phyloP scores from a whole-genome alignment of 1,140 invertebrate genomes.

The Drosophila sturtevanti region DNA sequence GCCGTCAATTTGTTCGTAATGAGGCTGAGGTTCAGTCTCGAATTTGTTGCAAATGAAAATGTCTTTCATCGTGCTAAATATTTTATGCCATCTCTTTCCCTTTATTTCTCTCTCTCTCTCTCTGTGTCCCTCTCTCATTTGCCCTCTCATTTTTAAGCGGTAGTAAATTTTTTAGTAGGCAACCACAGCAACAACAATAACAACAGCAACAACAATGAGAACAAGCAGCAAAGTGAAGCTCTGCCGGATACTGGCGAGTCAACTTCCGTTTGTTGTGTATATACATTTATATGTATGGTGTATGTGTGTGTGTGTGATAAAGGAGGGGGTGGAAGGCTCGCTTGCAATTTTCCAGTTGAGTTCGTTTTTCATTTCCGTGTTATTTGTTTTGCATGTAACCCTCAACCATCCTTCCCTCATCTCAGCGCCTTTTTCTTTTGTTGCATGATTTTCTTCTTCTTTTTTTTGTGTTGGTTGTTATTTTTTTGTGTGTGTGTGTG shows the following conservation, averaged over 20 bases:
- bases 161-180: slow-evolving; percentile 74
- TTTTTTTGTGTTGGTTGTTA: slow-evolving; percentile 2
- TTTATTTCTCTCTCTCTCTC: slow-evolving; percentile 22
- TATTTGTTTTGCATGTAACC: slow-evolving; percentile 72
- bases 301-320: slow-evolving; percentile 29
- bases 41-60: slow-evolving; percentile 62
- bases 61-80: slow-evolving; percentile 70
- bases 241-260: slow-evolving; percentile 69
- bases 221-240: slow-evolving; percentile 33
- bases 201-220: slow-evolving; percentile 26
- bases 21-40: slow-evolving; percentile 40
- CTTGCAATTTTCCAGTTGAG: slow-evolving; percentile 77
- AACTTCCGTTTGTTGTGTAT: slow-evolving; percentile 49
- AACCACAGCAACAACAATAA: slow-evolving; percentile 36
- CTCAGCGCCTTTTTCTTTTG: slow-evolving; percentile 28
- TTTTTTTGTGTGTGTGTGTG: slow-evolving; percentile 32
- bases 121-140: too few relatives aligned
- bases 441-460: background rate
- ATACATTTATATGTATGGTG: slow-evolving; percentile 17
- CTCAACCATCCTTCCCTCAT: slow-evolving; percentile 1
- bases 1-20: slow-evolving; percentile 67
- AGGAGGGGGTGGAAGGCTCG: background rate
- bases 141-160: slow-evolving; percentile 65
- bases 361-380: slow-evolving; percentile 78
- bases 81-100: slow-evolving; percentile 59